Conservation (phyloP, 2,113 vertebrate species). For the Scortum barcoo region DNA sequence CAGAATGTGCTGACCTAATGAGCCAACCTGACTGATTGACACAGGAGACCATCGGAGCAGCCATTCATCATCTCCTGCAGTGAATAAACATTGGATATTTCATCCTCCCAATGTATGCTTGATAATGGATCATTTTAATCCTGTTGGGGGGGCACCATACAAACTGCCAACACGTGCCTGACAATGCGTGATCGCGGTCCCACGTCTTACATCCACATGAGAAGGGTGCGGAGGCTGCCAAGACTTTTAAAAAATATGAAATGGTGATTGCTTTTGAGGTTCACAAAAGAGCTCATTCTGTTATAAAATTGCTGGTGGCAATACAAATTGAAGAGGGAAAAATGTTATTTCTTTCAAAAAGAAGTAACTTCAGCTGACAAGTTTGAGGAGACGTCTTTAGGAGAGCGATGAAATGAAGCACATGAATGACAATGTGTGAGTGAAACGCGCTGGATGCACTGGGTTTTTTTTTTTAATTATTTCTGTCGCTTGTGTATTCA, state of each 20-base stretch:
- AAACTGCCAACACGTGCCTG: conserved; percentile 26
- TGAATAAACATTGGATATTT: conserved; percentile 70
- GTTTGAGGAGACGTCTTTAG: conserved; percentile 54
- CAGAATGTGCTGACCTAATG: conserved; percentile 79
- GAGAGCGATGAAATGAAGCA: conserved; percentile 48
- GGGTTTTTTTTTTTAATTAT: conserved; percentile 50
- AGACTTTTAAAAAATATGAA: conserved; percentile 48
- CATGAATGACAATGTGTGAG: conserved; percentile 43
- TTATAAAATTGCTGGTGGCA: conserved; percentile 53
- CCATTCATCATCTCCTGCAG: conserved; percentile 64
- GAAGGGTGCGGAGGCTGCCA: conserved; percentile 28
- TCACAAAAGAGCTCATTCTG: conserved; percentile 53
- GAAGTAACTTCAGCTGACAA: conserved; percentile 55
- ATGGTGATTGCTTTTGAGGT: conserved; percentile 57
- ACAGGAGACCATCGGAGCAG: conserved; percentile 56
- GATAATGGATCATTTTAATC: conserved; percentile 73
- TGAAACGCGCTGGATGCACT: conserved; percentile 42
- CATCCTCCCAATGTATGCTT: conserved; percentile 43
- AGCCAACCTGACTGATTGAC: conserved; percentile 73
- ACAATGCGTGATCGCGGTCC: conserved; percentile 43
- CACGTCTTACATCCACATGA: conserved; percentile 38
- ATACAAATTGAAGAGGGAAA: conserved; percentile 31
- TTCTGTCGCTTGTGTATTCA: conserved; percentile 58
- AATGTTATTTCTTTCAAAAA: conserved; percentile 38
- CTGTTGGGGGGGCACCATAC: conserved; percentile 5